Base-by-base conservation (phyloP, 2,113 vertebrate genomes). In the Neopipo cinnamomea region DNA sequence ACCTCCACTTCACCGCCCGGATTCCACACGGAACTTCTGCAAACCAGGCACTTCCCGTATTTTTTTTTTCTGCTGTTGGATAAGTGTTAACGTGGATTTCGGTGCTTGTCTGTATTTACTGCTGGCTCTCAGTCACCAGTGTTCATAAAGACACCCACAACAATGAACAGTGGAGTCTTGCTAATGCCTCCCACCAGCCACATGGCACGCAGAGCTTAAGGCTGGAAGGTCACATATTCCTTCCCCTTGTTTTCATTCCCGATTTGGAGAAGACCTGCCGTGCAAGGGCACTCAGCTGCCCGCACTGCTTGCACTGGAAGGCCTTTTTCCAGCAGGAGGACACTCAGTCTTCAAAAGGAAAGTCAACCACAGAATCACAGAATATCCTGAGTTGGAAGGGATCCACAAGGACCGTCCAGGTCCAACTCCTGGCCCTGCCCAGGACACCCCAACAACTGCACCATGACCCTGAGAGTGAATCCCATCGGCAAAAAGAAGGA, bases 71-170 rank as follows among this genome's bases (percentile, higher is more conserved):
- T 70, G 66, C 62, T 71, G 33, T 10, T 52, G 22, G 31, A 63
- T n/a, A 89, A 72, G 49, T 4, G 37, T 73, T 50, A 5, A 35
- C 31, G 50, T 37, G 30, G 65, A 19, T 55, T 94, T 89, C 61
- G 89, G 95, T 95, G 95, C 47, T 92, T 91, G 83, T 95, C 96
- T 85, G 89, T 79, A 77, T 87, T 97, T 68, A 68, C 55, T 65
- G 13, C 80, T 93, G 96, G 82, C 77, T 89, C 66, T 89, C 93
- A 91, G 95, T 96, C 89, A 85, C 92, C 89, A 55, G 56, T 33
- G 21, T 62, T 91, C 96, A 95, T 63, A 78, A 96, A 88, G 92
- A 92, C 97, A 50, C 97, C 97, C 96, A 98, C 95, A 79, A 58
- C 73, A 72, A 79, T 56, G 86, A 93, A 55, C 92, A 88, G 72